These are phyloP conservation scores for Drosophila funebris DNA, from an alignment of 1,140 invertebrate species.

Conservation along the genomic window DNA sequence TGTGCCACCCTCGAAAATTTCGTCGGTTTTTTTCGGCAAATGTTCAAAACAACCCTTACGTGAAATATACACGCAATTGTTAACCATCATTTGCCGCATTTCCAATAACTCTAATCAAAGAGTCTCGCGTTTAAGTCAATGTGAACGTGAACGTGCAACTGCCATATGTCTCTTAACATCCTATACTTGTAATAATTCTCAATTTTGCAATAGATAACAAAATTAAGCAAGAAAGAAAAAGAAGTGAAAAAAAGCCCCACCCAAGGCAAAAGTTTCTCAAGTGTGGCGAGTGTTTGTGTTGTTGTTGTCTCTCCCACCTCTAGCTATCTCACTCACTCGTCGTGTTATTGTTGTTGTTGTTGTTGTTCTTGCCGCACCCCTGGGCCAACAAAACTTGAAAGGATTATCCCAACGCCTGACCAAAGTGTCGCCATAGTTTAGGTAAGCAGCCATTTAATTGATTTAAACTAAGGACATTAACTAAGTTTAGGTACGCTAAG, in stretches of 20 bases:
- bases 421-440: slow-evolving; percentile 27
- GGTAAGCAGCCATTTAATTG: slow-evolving; percentile 53
- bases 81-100: slow-evolving; percentile 4
- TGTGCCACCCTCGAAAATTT: slow-evolving; percentile 50
- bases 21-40: slow-evolving; percentile 39
- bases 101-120: slow-evolving; percentile 38
- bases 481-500: neutral
- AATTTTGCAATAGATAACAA: slow-evolving; percentile 43
- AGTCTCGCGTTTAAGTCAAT: neutral
- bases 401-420: slow-evolving; percentile 59
- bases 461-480: slow-evolving; percentile 1
- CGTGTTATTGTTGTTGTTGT: slow-evolving; percentile 38
- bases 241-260: slow-evolving; percentile 60
- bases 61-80: slow-evolving; percentile 6
- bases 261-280: slow-evolving; percentile 73
- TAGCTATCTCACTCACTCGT: neutral
- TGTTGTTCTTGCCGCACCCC: slow-evolving; percentile 64
- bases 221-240: slow-evolving; percentile 37
- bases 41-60: slow-evolving; percentile 36
- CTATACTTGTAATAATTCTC: slow-evolving; percentile 39
- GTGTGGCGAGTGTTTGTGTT: slow-evolving; percentile 57
- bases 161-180: slow-evolving; percentile 3
- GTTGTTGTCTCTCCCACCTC: slow-evolving; percentile 18
- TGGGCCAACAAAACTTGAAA: slow-evolving; percentile 57
- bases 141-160: slow-evolving; percentile 8